Conservation (phyloP, 1,140 invertebrate species). For the Drosophila guanche region DNA sequence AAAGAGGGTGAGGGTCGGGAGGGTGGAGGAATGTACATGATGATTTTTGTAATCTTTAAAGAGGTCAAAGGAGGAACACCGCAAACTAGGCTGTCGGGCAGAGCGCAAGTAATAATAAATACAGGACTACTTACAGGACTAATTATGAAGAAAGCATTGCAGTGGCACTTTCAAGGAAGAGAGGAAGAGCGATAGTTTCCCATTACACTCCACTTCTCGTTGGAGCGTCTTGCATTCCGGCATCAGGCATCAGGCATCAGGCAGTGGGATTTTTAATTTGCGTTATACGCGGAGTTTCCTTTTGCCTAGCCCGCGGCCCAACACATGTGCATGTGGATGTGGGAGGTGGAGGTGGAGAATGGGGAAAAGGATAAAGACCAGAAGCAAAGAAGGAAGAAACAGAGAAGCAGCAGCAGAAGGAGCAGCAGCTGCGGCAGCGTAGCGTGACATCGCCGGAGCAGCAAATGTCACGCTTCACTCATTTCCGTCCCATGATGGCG, state of each 20-base stretch:
- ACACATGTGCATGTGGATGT: conserved; percentile 24
- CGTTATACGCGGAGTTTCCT: conserved; percentile 80
- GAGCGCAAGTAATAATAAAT: no score
- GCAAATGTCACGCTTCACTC: conserved; percentile 82
- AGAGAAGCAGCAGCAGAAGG: conserved; percentile 29
- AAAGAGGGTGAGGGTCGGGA: not conserved
- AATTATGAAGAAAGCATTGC: conserved; percentile 38
- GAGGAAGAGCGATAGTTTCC: conserved; percentile 54
- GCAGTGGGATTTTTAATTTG: conserved; percentile 80
- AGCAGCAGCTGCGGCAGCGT: conserved; percentile 53
- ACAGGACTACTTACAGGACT: no score
- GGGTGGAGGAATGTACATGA: not conserved
- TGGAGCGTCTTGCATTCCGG: conserved; percentile 63
- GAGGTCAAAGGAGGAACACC: conserved; percentile 3
- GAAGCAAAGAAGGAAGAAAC: conserved; percentile 39
- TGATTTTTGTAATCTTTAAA: conserved; percentile 24
- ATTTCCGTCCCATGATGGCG: conserved; percentile 79
- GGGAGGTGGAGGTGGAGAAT: not conserved
- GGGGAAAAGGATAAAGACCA: conserved; percentile 56
- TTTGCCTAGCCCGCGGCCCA: conserved; percentile 68
- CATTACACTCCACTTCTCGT: no score
- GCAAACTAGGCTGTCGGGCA: not conserved
- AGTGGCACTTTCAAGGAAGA: conserved; percentile 15
- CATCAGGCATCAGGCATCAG: conserved; percentile 35
- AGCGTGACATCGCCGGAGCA: conserved; percentile 76